These are phyloP conservation scores for Branchinecta sandiegonensis DNA, from an alignment of 2,888 invertebrate genomes.

Conservation along the genomic window DNA sequence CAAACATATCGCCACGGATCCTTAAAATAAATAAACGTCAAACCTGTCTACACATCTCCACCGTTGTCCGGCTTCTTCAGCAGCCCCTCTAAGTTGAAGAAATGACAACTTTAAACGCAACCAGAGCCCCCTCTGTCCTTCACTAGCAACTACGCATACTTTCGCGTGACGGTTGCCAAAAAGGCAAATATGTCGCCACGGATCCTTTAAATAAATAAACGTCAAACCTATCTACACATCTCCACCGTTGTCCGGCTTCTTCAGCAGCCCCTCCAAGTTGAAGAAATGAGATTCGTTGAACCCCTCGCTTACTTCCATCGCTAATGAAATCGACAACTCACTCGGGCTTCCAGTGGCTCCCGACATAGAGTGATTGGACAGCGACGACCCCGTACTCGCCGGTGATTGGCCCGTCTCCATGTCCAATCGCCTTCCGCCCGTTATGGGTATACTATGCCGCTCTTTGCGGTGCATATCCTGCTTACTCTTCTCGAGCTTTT, in stretches of 20 bases:
- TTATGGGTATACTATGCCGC: not conserved
- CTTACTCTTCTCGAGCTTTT: not conserved
- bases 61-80: not conserved
- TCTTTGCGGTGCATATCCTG: not conserved
- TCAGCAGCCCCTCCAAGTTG: conserved; percentile 16
- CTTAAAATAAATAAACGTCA: too few species aligned
- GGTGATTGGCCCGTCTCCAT: conserved; percentile 3
- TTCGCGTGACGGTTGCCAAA: too few species aligned
- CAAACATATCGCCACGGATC: too few species aligned
- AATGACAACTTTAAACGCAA: conserved; percentile 12
- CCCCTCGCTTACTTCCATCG: conserved; percentile 23
- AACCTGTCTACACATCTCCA: not conserved
- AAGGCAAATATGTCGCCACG: too few species aligned
- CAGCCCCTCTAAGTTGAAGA: conserved; percentile 18
- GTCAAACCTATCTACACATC: too few species aligned
- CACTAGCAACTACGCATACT: too few species aligned
- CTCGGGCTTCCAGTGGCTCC: conserved; percentile 20
- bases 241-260: not conserved
- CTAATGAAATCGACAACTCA: conserved; percentile 23
- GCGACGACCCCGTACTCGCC: not conserved
- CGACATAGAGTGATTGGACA: not conserved
- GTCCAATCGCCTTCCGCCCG: not conserved
- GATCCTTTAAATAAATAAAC: too few species aligned
- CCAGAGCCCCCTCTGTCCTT: too few species aligned
- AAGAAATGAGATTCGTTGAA: conserved; percentile 22